Conservation (phyloP, 1,140 invertebrate species). For the Bathynomus jamesi region DNA sequence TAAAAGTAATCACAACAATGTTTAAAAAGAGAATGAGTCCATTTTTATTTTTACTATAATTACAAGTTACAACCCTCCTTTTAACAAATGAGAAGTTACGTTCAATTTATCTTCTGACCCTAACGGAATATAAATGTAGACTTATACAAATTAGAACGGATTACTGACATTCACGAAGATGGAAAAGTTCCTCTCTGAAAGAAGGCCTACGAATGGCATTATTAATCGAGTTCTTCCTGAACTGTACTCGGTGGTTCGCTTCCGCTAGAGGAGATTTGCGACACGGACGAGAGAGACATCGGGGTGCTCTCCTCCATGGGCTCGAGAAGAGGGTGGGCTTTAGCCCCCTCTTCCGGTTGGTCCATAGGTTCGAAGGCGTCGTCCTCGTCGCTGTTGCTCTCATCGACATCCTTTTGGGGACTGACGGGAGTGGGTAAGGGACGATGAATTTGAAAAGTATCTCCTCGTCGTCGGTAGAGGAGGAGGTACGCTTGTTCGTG, state of each 20-base stretch:
- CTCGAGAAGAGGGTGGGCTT: not conserved
- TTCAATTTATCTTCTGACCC: no score
- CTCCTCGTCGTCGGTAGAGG: constrained; percentile 45
- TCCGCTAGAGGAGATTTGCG: constrained; percentile 25
- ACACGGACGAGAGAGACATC: constrained; percentile 31
- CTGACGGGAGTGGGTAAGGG: constrained; percentile 1
- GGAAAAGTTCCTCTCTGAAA: no score
- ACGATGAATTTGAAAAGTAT: constrained; percentile 15
- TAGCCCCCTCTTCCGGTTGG: not conserved
- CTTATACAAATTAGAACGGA: no score
- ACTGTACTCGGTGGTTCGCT: constrained; percentile 29
- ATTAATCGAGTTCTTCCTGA: constrained; percentile 36
- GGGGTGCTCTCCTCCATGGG: constrained; percentile 22
- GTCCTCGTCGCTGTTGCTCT: constrained; percentile 8
- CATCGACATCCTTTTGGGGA: not conserved
- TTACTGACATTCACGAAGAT: no score
- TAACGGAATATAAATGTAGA: no score
- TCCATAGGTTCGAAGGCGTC: not conserved
- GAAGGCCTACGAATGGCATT: no score
- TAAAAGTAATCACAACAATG: no score
- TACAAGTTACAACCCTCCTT: no score
- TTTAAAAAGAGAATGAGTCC: no score
- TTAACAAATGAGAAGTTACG: no score
- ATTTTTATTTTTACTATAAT: no score
- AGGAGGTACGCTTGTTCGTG: constrained; percentile 46